Base-by-base conservation (phyloP, 2,113 vertebrate species). In the Ifrita kowaldi region DNA sequence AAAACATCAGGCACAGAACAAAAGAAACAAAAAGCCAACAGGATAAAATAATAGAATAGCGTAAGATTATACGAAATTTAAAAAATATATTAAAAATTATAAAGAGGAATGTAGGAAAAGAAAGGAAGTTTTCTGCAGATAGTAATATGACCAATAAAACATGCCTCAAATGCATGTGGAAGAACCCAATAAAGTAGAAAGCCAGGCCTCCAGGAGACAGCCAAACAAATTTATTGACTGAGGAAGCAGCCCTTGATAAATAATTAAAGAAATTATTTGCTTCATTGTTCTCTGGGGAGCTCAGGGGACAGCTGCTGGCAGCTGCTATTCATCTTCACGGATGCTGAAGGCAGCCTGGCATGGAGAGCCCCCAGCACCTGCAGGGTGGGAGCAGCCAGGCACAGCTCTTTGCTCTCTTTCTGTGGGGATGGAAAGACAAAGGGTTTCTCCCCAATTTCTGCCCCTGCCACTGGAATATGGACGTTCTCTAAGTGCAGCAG, bases 191-290 rank as follows among this genome's bases (percentile, higher is more conserved):
- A 92, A 97, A 96, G 63, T 6, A 90, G 89, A 83, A 88, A 95
- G 32, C 62, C 65, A 60, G 80, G 84, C 87, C 93, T 97, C 23
- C 82, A 96, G 89, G 92, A 97, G 96, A 95, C 92, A 96, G 92
- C 78, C 52, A 94, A 93, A 90, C 89, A 88, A 91, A 97, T 97
- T 95, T 96, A 97, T 96, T 93, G 95, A 97, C 95, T 92, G 90
- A 92, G 90, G 84, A 97, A 96, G 76, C 82, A 97, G 93, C 71
- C 93, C 93, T 94, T 97, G 94, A 92, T 97, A 97, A 97, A 97
- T 97, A 97, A 97, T 95, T 97, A 97, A 97, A 89, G 90, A 78
- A 97, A 97, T 97, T 96, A 97, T 97, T 97, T 96, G 95, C 95
- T 95, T 95, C 93, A 96, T 97, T 96, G 96, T 95, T 87, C 96